Percentiles rank a stretch among this genome's conserved stretches.
phyloP scores from a whole-genome alignment of 2,888 invertebrate species.

The Latheticus oryzae region DNA sequence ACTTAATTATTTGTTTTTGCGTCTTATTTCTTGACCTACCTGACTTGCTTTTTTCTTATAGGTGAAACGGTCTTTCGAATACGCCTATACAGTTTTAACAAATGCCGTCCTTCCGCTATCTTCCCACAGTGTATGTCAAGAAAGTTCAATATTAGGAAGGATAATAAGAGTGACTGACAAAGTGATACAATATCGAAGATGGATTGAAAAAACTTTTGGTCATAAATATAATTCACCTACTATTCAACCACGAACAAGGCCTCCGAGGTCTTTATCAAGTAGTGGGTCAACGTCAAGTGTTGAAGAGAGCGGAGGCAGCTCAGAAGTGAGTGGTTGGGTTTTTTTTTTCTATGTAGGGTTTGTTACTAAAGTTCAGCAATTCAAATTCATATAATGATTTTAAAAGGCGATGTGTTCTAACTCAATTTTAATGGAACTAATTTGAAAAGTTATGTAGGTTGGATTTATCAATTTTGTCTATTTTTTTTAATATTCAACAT shows the following conservation, averaged over 20 bases:
- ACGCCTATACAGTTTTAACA: conserved; percentile 88
- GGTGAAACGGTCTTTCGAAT: conserved; percentile 94
- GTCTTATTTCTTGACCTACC: no score
- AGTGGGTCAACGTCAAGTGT: conserved; percentile 62
- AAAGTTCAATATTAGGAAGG: conserved; percentile 83
- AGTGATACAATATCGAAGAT: conserved; percentile 80
- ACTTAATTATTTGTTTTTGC: no score
- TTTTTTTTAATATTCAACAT: no score
- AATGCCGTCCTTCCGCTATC: conserved; percentile 75
- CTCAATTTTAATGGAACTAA: no score
- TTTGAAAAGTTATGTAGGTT: no score
- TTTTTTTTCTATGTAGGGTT: no score
- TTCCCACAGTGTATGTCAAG: conserved; percentile 68
- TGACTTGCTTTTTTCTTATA: no score
- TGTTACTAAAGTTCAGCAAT: no score
- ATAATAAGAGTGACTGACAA: conserved; percentile 94
- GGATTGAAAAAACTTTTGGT: conserved; percentile 70
- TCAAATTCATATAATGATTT: no score
- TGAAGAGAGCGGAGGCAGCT: conserved; percentile 62
- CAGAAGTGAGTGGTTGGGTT: conserved; percentile 57
- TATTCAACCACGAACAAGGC: conserved; percentile 48
- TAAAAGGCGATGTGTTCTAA: no score
- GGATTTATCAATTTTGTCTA: no score
- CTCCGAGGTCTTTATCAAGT: conserved; percentile 60
- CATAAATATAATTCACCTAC: conserved; percentile 49